A percentile compares a stretch with the other conserved stretches of the same genome.
phyloP scores from a whole-genome alignment of 2,888 invertebrate species.

The Sinhomidia bicolor region DNA sequence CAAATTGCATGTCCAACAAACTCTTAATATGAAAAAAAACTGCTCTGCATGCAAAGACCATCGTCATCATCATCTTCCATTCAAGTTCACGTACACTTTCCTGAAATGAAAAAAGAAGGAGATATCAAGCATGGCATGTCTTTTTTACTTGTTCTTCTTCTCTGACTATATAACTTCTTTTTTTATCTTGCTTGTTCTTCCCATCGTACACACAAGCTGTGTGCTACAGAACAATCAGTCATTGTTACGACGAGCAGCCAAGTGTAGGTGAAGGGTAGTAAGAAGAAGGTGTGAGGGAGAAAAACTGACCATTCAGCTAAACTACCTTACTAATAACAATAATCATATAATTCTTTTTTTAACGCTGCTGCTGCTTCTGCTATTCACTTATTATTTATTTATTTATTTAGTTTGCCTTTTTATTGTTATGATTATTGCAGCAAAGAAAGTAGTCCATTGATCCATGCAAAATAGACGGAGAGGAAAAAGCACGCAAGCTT shows the following conservation, averaged over 20 bases:
- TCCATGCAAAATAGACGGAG: not conserved
- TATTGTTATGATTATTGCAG: not conserved
- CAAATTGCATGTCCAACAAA: too few species aligned
- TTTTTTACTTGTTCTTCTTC: too few species aligned
- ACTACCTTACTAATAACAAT: not conserved
- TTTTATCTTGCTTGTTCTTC: constrained; percentile 36
- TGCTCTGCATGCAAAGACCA: too few species aligned
- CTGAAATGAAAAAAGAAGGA: too few species aligned
- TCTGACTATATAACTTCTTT: not conserved
- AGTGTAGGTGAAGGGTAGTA: not conserved
- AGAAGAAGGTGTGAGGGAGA: not conserved
- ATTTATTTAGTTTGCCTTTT: not conserved
- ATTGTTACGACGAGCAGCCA: not conserved
- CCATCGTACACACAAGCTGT: not conserved
- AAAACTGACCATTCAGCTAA: not conserved
- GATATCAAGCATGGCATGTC: too few species aligned
- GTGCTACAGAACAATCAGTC: not conserved
- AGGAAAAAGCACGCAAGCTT: not conserved
- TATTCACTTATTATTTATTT: not conserved
- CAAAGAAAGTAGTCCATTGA: constrained; percentile 24
- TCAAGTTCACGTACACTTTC: too few species aligned
- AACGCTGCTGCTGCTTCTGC: too few species aligned
- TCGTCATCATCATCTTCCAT: too few species aligned
- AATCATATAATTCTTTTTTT: not conserved
- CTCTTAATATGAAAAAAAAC: too few species aligned